Conservation (phyloP, 1,140 invertebrate species). For the Cherax destructor region DNA sequence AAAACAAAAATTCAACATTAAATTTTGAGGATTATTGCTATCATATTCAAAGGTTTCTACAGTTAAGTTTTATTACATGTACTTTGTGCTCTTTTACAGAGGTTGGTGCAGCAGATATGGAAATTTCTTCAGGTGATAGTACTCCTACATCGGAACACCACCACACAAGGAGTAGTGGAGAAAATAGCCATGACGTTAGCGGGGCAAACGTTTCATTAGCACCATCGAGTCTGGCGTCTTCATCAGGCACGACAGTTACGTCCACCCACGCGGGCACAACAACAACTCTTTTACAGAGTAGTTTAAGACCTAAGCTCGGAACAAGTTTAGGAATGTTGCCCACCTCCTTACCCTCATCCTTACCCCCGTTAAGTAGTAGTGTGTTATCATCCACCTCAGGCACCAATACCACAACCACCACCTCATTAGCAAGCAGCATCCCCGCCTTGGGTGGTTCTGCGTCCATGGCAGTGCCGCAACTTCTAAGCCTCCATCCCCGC, state of each 20-base stretch:
- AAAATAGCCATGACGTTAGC: constrained; percentile 77
- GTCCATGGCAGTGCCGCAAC: constrained; percentile 60
- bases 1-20: no score
- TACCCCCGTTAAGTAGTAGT: constrained; percentile 80
- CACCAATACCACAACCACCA: constrained; percentile 58
- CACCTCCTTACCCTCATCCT: constrained; percentile 72
- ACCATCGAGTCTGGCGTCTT: constrained; percentile 74
- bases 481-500: constrained; percentile 57
- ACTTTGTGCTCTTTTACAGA: constrained; percentile 27
- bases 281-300: constrained; percentile 38
- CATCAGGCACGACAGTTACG: constrained; percentile 56
- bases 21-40: no score
- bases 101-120: constrained; percentile 81
- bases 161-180: constrained; percentile 30
- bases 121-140: constrained; percentile 89
- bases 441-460: constrained; percentile 45
- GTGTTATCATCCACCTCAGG: constrained; percentile 78
- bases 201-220: constrained; percentile 73
- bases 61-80: no score
- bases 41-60: no score
- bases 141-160: constrained; percentile 82
- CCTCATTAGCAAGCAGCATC: constrained; percentile 64
- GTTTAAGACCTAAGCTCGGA: constrained; percentile 54
- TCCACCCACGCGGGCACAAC: constrained; percentile 55
- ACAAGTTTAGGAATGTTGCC: constrained; percentile 39